phyloP scores from a whole-genome alignment of 2,113 vertebrate species.

The Paramisgurnus dabryanus region DNA sequence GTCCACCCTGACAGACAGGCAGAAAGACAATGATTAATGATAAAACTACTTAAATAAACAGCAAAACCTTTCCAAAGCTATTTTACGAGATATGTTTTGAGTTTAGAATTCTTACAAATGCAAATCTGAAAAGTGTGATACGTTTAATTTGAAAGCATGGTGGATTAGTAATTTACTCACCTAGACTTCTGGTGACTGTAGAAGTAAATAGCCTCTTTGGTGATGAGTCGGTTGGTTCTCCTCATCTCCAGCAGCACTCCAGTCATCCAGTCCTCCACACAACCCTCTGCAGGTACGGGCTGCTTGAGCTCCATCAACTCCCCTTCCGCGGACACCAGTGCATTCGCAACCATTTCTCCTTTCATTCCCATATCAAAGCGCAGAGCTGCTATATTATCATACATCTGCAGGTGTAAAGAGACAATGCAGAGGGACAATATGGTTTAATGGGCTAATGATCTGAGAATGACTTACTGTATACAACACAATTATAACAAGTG shows the following conservation, averaged over 20 bases:
- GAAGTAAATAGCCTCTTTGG: constrained; percentile 92
- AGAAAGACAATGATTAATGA: background rate
- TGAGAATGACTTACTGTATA: background rate
- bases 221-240: constrained; percentile 86
- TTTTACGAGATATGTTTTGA: too few relatives aligned
- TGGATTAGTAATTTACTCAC: constrained; percentile 62
- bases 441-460: background rate
- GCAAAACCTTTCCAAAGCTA: background rate
- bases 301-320: constrained; percentile 88
- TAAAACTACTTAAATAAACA: background rate
- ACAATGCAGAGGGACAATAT: background rate
- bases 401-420: constrained; percentile 79
- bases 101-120: background rate
- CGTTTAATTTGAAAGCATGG: background rate
- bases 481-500: background rate
- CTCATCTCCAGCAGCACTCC: constrained; percentile 87
- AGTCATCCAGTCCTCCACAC: constrained; percentile 96
- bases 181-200: constrained; percentile 87
- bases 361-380: constrained; percentile 76
- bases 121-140: background rate
- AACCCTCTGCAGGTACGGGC: constrained; percentile 79
- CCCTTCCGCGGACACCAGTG: constrained; percentile 91
- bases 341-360: constrained; percentile 77
- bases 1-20: constrained; percentile 78
- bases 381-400: constrained; percentile 89